Evolutionary conservation across 2,113 vertebrate species (phyloP).

Genomic region (Diphyllodes magnificus): DNA sequence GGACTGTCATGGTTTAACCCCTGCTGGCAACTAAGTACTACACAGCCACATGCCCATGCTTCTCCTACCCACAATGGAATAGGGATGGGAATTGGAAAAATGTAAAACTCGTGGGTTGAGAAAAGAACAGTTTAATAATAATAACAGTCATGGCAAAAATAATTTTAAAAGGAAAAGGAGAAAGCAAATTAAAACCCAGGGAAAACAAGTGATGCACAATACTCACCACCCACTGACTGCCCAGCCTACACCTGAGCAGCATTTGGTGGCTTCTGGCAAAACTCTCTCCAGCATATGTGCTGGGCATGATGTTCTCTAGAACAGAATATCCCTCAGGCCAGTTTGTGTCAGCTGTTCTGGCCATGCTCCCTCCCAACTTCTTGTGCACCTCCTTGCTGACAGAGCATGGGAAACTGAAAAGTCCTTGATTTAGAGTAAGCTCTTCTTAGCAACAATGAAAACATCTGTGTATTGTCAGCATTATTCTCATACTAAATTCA

Average conservation of each 20-base stretch:
- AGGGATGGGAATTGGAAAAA: neutral
- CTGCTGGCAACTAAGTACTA: neutral
- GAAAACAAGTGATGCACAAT: neutral
- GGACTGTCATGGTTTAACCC: neutral
- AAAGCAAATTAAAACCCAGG: neutral
- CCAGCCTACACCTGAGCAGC: neutral
- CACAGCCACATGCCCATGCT: neutral
- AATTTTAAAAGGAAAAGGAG: neutral
- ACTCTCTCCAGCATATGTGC: neutral
- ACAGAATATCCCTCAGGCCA: neutral
- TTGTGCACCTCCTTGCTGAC: neutral
- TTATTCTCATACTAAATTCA: neutral
- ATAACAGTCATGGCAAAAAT: neutral
- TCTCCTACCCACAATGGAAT: neutral
- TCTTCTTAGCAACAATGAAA: neutral
- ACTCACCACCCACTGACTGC: neutral
- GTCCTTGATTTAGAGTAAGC: neutral
- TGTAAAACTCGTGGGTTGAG: fast-evolving
- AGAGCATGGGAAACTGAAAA: neutral
- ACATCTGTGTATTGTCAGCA: neutral
- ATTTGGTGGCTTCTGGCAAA: neutral
- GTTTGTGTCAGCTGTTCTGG: neutral
- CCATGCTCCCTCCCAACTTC: neutral
- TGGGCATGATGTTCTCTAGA: neutral
- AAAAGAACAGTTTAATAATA: neutral